Percentiles rank a stretch among this genome's conserved stretches.
These are phyloP conservation scores for Drosophila kurseongensis DNA, from an alignment of 1,140 invertebrate species.

Conservation along the genomic window DNA sequence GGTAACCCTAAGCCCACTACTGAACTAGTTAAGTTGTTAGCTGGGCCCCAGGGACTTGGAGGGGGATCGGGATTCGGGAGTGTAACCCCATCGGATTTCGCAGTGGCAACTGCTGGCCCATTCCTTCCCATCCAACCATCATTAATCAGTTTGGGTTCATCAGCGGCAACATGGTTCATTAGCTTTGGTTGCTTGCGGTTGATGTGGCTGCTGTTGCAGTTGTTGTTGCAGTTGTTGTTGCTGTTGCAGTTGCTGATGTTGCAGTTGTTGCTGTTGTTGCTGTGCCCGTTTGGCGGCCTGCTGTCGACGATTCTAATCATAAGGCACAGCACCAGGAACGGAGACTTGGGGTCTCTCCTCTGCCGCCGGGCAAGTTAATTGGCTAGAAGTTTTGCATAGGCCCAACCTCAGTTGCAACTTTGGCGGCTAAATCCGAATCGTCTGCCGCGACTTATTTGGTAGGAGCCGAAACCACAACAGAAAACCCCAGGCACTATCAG, in stretches of 20 bases:
- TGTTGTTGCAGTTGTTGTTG: constrained; percentile 20
- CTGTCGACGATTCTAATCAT: constrained; percentile 80
- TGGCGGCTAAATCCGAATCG: constrained; percentile 64
- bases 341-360: constrained; percentile 22
- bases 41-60: constrained; percentile 52
- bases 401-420: constrained; percentile 32
- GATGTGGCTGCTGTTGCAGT: constrained; percentile 42
- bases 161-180: constrained; percentile 81
- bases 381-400: constrained; percentile 82
- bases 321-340: constrained; percentile 67
- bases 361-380: constrained; percentile 69
- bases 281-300: constrained; percentile 63
- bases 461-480: constrained; percentile 18
- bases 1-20: constrained; percentile 70
- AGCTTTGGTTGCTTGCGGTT: constrained; percentile 73
- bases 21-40: constrained; percentile 79
- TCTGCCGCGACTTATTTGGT: constrained; percentile 67
- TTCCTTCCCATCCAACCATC: constrained; percentile 43
- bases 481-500: constrained; percentile 58
- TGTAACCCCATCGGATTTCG: constrained; percentile 53
- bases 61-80: constrained; percentile 10
- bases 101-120: constrained; percentile 13
- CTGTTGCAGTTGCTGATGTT: not conserved
- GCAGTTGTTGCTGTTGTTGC: constrained; percentile 22
- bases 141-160: constrained; percentile 81